phyloP scores from a whole-genome alignment of 53 echinoderm and acorn worm genomes.

The Arbacia lixula region DNA sequence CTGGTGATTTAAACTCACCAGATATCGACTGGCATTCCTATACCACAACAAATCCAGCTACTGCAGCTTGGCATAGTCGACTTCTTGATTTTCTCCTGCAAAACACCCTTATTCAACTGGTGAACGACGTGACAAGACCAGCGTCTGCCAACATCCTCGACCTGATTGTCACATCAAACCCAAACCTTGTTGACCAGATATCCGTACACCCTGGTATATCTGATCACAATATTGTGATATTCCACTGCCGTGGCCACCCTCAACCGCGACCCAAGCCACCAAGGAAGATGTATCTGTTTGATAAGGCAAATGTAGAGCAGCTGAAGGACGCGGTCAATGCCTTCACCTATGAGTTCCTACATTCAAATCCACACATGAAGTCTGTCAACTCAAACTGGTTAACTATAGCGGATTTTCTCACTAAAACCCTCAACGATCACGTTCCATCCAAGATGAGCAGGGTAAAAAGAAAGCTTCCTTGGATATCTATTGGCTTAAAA shows the following conservation, averaged over 20 bases:
- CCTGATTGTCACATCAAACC: constrained; percentile 54
- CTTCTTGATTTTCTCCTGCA: constrained; percentile 39
- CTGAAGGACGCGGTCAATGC: not conserved
- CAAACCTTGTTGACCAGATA: constrained; percentile 7
- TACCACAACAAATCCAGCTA: not conserved
- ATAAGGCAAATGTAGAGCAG: not conserved
- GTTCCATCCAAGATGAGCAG: constrained; percentile 28
- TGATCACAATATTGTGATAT: constrained; percentile 36
- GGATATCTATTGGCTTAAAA: constrained; percentile 9
- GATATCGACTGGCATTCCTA: constrained; percentile 47
- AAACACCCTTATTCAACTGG: constrained; percentile 34
- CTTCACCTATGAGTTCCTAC: constrained; percentile 1
- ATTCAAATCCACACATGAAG: not conserved
- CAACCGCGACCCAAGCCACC: not conserved
- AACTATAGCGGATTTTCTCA: not conserved
- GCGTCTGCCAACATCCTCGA: constrained; percentile 47
- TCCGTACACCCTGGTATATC: constrained; percentile 44
- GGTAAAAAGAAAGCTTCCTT: constrained; percentile 18
- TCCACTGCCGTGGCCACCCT: constrained; percentile 6
- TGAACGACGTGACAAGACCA: constrained; percentile 41
- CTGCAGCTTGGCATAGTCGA: constrained; percentile 5
- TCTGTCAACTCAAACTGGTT: constrained; percentile 14
- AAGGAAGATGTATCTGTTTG: no score
- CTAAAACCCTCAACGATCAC: not conserved
- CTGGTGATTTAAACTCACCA: constrained; percentile 44